These are phyloP conservation scores for Monomorium pharaonis DNA, from an alignment of 1,140 invertebrate species.

Conservation along the genomic window DNA sequence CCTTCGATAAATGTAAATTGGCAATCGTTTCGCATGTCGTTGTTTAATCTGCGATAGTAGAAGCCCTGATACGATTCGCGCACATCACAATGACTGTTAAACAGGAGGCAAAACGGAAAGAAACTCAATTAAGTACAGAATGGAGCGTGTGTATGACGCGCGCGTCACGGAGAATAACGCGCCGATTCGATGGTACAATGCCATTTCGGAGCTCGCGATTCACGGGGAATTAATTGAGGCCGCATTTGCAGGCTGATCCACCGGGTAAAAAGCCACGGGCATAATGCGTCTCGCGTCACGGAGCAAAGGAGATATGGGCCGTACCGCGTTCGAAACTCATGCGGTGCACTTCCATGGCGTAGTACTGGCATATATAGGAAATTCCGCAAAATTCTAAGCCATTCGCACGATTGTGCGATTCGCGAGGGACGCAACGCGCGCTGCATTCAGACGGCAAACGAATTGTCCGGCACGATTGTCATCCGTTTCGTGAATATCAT, in stretches of 20 bases:
- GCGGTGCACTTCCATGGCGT: not conserved
- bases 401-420: not conserved
- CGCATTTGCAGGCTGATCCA: not conserved
- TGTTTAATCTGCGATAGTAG: not conserved
- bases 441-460: not conserved
- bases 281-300: conserved; percentile 2
- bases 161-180: not conserved
- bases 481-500: not conserved
- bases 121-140: conserved; percentile 3
- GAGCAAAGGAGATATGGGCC: conserved; percentile 3
- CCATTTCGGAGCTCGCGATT: conserved; percentile 23
- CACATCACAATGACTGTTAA: not conserved
- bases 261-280: conserved; percentile 15
- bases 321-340: conserved; percentile 1
- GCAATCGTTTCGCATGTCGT: not conserved
- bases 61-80: not conserved
- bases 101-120: not conserved
- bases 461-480: not conserved
- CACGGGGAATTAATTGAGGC: conserved; percentile 21
- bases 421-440: not conserved
- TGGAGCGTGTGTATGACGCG: not conserved
- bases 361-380: conserved; percentile 5
- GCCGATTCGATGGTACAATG: conserved; percentile 17
- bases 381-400: conserved; percentile 44
- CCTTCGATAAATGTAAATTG: not conserved